These are phyloP conservation scores for Frieseomelitta varia DNA, from an alignment of 1,140 invertebrate species.

Conservation along the genomic window DNA sequence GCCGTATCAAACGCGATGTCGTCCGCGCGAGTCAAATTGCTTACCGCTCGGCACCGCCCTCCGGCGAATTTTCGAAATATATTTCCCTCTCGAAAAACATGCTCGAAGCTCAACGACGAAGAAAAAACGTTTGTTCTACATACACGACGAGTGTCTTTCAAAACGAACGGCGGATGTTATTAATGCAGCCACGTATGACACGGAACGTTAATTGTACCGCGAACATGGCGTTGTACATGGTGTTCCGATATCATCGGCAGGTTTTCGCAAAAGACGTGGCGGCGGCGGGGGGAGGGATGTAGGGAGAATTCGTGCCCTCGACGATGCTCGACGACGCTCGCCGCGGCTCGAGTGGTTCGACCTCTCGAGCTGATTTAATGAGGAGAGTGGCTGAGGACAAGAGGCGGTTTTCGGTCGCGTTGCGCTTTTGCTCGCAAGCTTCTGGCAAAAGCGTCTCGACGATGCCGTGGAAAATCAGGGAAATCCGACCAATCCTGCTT, in stretches of 20 bases:
- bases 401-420: slow-evolving; percentile 38
- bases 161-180: too few relatives aligned
- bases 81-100: too few relatives aligned
- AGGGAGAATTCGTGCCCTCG: slow-evolving; percentile 12
- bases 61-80: too few relatives aligned
- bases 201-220: background rate
- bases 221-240: background rate
- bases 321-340: slow-evolving; percentile 10
- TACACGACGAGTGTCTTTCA: background rate
- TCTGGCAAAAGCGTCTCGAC: background rate
- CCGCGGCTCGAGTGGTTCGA: slow-evolving; percentile 16
- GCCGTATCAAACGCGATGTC: too few relatives aligned
- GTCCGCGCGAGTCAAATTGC: too few relatives aligned
- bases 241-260: background rate
- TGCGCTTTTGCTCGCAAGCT: background rate
- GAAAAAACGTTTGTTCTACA: background rate
- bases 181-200: too few relatives aligned
- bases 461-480: slow-evolving; percentile 3
- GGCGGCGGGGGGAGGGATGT: too few relatives aligned
- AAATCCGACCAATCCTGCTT: slow-evolving; percentile 6
- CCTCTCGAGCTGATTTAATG: slow-evolving; percentile 46
- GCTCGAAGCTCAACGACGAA: too few relatives aligned
- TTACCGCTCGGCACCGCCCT: too few relatives aligned
- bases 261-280: background rate
- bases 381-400: slow-evolving; percentile 26